These are phyloP conservation scores for Telmatochromis sp. DNA, from an alignment of 2,113 vertebrate genomes.

Conservation along the genomic window DNA sequence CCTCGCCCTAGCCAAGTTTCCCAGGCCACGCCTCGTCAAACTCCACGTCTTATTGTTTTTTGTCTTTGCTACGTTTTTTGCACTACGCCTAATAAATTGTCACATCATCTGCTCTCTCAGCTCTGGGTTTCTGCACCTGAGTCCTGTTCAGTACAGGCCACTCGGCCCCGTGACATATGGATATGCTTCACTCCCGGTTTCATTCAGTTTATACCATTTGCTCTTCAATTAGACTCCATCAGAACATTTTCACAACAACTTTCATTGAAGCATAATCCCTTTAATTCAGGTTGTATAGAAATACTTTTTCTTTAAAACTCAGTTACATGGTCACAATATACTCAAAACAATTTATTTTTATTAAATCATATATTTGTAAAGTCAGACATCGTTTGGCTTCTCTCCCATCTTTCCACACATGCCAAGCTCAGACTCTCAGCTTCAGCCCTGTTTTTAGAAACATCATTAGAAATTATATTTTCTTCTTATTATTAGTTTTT, in stretches of 20 bases:
- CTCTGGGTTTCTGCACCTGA: too few relatives aligned
- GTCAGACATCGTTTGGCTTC: neutral
- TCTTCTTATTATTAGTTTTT: accelerated
- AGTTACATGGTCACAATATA: accelerated
- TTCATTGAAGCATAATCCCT: neutral
- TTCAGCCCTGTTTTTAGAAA: neutral
- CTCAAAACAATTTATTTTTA: neutral
- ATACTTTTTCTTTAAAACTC: neutral
- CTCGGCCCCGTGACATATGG: neutral
- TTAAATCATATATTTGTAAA: neutral
- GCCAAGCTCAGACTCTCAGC: neutral
- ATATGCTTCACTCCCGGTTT: accelerated
- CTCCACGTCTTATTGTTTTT: too few relatives aligned
- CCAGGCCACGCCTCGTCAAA: too few relatives aligned
- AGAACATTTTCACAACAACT: accelerated
- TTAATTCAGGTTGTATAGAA: neutral
- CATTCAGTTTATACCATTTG: neutral
- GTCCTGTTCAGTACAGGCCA: too few relatives aligned
- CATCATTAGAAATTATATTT: neutral
- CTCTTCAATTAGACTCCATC: neutral
- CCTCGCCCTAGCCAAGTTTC: too few relatives aligned
- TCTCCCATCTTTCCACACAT: accelerated
- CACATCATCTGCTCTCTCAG: too few relatives aligned
- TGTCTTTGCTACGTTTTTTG: too few relatives aligned
- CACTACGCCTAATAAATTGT: too few relatives aligned